A percentile compares a stretch with the other conserved stretches of the same genome.
These are phyloP conservation scores for Xanthorhoe spadicearia DNA, from an alignment of 2,888 invertebrate species.

Conservation along the genomic window DNA sequence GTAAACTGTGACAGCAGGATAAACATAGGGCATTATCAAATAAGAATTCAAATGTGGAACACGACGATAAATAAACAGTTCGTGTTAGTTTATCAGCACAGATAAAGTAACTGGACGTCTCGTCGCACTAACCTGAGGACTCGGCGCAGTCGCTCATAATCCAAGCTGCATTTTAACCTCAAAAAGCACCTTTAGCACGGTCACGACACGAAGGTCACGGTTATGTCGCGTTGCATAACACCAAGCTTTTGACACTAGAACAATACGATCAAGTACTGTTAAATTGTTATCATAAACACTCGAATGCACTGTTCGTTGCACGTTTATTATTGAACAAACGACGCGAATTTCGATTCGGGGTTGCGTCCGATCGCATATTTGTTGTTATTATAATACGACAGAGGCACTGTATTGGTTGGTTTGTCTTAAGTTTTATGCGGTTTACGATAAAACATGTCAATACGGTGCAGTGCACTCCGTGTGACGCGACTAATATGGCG, in stretches of 20 bases:
- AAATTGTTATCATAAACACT: constrained; percentile 83
- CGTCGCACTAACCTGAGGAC: constrained; percentile 79
- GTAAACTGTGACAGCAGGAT: constrained; percentile 12
- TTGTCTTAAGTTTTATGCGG: constrained; percentile 73
- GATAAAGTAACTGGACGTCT: constrained; percentile 72
- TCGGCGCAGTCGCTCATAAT: constrained; percentile 81
- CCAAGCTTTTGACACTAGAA: constrained; percentile 72
- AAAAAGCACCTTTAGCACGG: constrained; percentile 79
- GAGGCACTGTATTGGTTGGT: constrained; percentile 70
- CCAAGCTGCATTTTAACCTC: constrained; percentile 84
- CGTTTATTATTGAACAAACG: constrained; percentile 76
- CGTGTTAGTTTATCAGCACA: constrained; percentile 60
- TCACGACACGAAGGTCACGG: constrained; percentile 82
- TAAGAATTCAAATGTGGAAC: constrained; percentile 63
- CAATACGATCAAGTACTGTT: constrained; percentile 79
- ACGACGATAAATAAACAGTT: constrained; percentile 68
- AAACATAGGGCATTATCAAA: constrained; percentile 14
- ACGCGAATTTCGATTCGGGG: constrained; percentile 68
- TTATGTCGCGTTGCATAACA: constrained; percentile 80
- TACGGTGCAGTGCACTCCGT: constrained; percentile 81
- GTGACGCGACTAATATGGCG: constrained; percentile 85
- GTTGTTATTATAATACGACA: constrained; percentile 62
- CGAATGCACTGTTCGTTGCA: constrained; percentile 81
- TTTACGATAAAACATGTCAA: constrained; percentile 82
- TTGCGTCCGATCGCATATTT: constrained; percentile 75